These are phyloP conservation scores for Pteria penguin DNA, from an alignment of 2,888 invertebrate species.

Conservation along the genomic window DNA sequence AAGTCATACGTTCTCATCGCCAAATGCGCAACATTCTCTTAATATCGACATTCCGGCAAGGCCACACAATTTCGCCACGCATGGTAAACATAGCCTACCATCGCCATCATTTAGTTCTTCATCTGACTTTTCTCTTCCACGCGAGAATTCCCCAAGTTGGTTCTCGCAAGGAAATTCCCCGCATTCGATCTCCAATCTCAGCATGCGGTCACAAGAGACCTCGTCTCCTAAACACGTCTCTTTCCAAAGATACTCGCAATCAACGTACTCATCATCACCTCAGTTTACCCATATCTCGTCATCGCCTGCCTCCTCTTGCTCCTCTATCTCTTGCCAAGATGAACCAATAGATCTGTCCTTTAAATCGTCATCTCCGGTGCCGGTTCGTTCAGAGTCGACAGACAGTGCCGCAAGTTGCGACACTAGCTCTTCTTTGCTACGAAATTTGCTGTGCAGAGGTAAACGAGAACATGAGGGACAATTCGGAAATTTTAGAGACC, in stretches of 20 bases:
- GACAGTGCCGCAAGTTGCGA: neutral
- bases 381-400: conserved; percentile 8
- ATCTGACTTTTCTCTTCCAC: conserved; percentile 20
- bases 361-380: conserved; percentile 49
- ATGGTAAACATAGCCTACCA: conserved; percentile 1
- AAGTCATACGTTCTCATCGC: conserved; percentile 19
- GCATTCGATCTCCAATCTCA: conserved; percentile 6
- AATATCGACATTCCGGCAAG: conserved; percentile 27
- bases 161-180: conserved; percentile 19
- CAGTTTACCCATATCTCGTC: conserved; percentile 10
- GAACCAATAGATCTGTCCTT: conserved; percentile 75
- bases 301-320: conserved; percentile 38
- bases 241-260: neutral
- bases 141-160: conserved; percentile 24
- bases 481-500: neutral
- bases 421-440: conserved; percentile 47
- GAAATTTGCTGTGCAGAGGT: conserved; percentile 61
- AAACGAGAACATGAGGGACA: conserved; percentile 34
- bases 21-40: conserved; percentile 10
- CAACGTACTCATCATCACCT: conserved; percentile 9
- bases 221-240: conserved; percentile 13
- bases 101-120: conserved; percentile 7
- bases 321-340: conserved; percentile 49
- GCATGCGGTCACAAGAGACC: conserved; percentile 24
- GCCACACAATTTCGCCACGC: neutral